A percentile compares a stretch with the other conserved stretches of the same genome.
Evolutionary conservation across 2,888 invertebrate species (phyloP).

Genomic region (Cordilura impudica): DNA sequence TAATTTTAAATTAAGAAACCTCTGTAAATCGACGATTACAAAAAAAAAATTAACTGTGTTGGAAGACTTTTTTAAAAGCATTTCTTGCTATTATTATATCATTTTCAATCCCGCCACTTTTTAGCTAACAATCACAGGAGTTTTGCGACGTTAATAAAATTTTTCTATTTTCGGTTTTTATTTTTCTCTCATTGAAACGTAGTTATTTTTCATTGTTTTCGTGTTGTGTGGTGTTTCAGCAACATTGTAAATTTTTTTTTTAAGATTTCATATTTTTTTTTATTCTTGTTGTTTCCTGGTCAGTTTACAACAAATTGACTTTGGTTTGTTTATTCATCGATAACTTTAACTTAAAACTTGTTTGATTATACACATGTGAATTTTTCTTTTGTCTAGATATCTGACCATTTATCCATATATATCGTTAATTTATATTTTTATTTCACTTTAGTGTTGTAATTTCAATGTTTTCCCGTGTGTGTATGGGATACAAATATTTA

Average conservation of each 20-base stretch:
- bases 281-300: constrained; percentile 14
- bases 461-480: constrained; percentile 1
- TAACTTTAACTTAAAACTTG: constrained; percentile 30
- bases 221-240: constrained; percentile 52
- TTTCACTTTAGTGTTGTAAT: constrained; percentile 15
- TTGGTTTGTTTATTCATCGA: constrained; percentile 43
- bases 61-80: too few species aligned
- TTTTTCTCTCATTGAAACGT: background rate
- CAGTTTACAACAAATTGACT: constrained; percentile 55
- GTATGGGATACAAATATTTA: constrained; percentile 19
- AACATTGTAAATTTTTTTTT: constrained; percentile 34
- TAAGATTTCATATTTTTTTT: constrained; percentile 15
- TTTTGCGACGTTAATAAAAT: constrained; percentile 58
- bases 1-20: too few species aligned
- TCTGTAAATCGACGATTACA: too few species aligned
- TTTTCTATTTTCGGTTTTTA: constrained; percentile 30
- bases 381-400: background rate
- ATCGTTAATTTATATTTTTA: background rate
- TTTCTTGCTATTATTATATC: too few species aligned
- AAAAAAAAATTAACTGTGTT: too few species aligned
- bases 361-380: background rate
- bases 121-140: constrained; percentile 47
- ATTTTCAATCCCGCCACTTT: background rate
- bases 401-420: background rate
- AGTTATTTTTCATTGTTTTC: constrained; percentile 53